phyloP scores from a whole-genome alignment of 2,797 vertebrate species.

The Pseudochromis fuscus region DNA sequence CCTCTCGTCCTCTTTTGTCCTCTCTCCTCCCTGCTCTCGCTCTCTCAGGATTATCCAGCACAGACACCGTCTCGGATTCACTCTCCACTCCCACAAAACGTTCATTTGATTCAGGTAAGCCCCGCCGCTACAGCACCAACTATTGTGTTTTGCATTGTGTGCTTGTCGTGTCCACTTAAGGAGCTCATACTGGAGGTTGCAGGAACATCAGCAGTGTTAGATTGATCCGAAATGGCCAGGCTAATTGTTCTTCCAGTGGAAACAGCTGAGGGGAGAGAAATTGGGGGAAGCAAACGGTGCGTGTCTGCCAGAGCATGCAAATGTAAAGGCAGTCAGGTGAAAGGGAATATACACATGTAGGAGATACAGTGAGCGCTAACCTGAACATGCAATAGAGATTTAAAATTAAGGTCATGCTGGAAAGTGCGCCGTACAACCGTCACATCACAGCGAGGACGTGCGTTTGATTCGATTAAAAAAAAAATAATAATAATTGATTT shows the following conservation, averaged over 20 bases:
- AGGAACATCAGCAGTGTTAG: conserved; percentile 8
- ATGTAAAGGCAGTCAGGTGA: conserved; percentile 28
- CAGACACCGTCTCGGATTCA: conserved; percentile 92
- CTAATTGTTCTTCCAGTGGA: conserved; percentile 50
- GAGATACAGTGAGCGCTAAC: background rate
- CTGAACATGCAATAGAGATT: background rate
- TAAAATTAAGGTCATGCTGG: background rate
- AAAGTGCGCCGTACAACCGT: background rate
- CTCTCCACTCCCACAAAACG: conserved; percentile 96
- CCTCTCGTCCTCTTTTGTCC: conserved; percentile 1
- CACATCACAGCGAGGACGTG: background rate
- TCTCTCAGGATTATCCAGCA: conserved; percentile 91
- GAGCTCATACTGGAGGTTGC: background rate
- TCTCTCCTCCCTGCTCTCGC: conserved; percentile 2
- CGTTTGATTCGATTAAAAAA: conserved; percentile 1
- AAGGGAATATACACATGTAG: background rate
- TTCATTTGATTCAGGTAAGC: conserved; percentile 94
- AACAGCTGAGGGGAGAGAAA: conserved; percentile 23
- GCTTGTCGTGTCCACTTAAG: conserved; percentile 40
- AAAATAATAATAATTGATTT: conserved; percentile 5
- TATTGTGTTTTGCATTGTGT: conserved; percentile 29
- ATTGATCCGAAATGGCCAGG: conserved; percentile 45
- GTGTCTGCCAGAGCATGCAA: conserved; percentile 10
- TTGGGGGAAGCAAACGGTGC: conserved; percentile 5
- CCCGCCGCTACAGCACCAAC: conserved; percentile 10